Evolutionary conservation across 2,113 vertebrate species (phyloP).

Genomic region (Colius striatus): DNA sequence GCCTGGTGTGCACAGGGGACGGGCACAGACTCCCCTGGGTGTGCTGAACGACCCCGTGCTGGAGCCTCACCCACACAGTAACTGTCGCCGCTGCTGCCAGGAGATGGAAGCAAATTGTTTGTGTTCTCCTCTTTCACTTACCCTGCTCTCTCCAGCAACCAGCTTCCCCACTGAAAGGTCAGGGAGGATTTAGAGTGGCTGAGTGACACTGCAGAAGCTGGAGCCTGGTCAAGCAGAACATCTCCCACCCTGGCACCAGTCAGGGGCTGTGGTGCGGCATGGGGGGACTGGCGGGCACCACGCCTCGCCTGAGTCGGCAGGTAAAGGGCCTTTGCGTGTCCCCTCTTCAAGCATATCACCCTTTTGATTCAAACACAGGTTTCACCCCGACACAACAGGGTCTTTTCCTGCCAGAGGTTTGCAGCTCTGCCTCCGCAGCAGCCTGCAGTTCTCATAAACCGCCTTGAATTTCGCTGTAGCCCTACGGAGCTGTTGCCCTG

Average conservation of each 20-base stretch:
- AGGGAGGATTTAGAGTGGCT: not conserved
- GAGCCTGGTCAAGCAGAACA: not conserved
- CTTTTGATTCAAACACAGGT: not conserved
- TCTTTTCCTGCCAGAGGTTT: not conserved
- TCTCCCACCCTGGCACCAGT: not conserved
- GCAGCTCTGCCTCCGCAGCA: not conserved
- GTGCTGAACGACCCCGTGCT: not conserved
- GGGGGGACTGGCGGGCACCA: accelerated
- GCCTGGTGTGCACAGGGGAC: accelerated
- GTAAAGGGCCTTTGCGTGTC: not conserved
- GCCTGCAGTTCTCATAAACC: not conserved
- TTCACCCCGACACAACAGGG: not conserved
- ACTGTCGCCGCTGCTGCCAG: accelerated
- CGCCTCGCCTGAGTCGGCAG: not conserved
- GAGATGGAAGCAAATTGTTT: not conserved
- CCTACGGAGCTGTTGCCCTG: not conserved
- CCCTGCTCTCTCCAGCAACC: not conserved
- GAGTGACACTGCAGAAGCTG: not conserved
- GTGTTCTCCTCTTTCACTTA: not conserved
- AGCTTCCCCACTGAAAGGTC: not conserved
- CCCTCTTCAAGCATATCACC: not conserved
- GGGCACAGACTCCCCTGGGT: not conserved
- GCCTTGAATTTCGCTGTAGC: not conserved
- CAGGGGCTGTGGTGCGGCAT: not conserved
- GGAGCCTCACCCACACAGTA: not conserved